These are phyloP conservation scores for Microplitis demolitor DNA, from an alignment of 1,140 invertebrate genomes.

Conservation along the genomic window DNA sequence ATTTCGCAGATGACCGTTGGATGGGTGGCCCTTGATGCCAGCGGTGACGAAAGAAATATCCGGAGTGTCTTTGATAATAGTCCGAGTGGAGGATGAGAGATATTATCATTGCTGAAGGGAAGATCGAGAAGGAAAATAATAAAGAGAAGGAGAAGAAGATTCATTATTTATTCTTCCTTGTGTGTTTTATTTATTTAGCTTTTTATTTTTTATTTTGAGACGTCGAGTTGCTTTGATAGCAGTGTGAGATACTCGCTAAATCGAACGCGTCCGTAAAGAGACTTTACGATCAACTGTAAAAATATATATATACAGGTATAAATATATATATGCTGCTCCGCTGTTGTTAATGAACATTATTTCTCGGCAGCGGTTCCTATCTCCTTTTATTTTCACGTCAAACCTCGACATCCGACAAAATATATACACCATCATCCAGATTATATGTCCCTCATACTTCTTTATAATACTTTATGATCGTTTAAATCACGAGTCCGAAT, in stretches of 20 bases:
- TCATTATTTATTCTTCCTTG: not conserved
- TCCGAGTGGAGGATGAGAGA: not conserved
- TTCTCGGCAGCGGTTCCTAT: not conserved
- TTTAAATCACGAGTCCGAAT: not conserved
- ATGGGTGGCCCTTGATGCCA: slow-evolving; percentile 13
- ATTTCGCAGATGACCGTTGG: not conserved
- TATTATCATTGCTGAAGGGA: too few species aligned
- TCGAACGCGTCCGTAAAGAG: slow-evolving; percentile 32
- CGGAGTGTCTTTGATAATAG: not conserved
- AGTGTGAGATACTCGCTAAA: slow-evolving; percentile 13
- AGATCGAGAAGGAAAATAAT: too few species aligned
- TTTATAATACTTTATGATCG: not conserved
- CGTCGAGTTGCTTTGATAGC: not conserved
- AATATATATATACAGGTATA: slow-evolving; percentile 27
- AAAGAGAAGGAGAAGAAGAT: not conserved
- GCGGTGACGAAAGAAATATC: slow-evolving; percentile 17
- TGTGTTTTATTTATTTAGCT: not conserved
- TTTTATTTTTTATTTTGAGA: not conserved
- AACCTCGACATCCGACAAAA: not conserved
- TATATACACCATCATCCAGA: not conserved
- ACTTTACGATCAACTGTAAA: slow-evolving; percentile 40
- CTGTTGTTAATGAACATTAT: slow-evolving; percentile 11
- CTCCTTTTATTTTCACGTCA: not conserved
- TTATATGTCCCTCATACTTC: not conserved
- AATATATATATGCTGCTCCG: not conserved